phyloP scores from a whole-genome alignment of 1,140 invertebrate species.

The Meloidogyne floridensis region DNA sequence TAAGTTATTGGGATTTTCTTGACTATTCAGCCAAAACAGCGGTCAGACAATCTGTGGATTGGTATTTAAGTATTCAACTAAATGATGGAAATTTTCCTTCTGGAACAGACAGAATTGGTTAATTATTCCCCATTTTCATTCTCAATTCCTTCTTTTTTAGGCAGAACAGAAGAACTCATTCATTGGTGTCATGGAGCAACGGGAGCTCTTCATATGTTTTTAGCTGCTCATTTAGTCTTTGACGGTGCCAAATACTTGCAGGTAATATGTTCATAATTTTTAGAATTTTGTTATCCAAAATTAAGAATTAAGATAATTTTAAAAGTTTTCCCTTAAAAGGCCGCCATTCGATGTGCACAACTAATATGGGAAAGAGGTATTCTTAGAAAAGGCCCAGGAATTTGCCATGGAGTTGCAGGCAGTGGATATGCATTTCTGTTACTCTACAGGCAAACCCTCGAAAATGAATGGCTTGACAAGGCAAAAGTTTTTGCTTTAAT shows the following conservation, averaged over 20 bases:
- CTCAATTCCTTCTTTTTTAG: not conserved
- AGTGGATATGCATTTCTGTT: constrained; percentile 84
- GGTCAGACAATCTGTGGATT: constrained; percentile 69
- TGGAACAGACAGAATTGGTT: constrained; percentile 73
- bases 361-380: constrained; percentile 52
- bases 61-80: constrained; percentile 71
- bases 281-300: not conserved
- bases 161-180: constrained; percentile 21
- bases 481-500: constrained; percentile 80
- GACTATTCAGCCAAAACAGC: constrained; percentile 23
- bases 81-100: constrained; percentile 83
- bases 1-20: constrained; percentile 31
- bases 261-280: constrained; percentile 18
- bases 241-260: constrained; percentile 76
- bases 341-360: constrained; percentile 36
- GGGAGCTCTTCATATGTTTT: constrained; percentile 73
- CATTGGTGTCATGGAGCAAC: constrained; percentile 39
- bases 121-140: not conserved
- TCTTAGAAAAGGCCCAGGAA: constrained; percentile 35
- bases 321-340: constrained; percentile 13
- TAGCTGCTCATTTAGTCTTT: constrained; percentile 77
- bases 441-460: constrained; percentile 76
- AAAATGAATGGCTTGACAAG: constrained; percentile 74
- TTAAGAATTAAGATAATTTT: not conserved
- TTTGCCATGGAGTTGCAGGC: constrained; percentile 88